Evolutionary conservation across 92 coral and sea anemone genomes (phyloP), one percentile per base, ranked within the genome.

Genomic region (Epizoanthus scotinus): DNA sequence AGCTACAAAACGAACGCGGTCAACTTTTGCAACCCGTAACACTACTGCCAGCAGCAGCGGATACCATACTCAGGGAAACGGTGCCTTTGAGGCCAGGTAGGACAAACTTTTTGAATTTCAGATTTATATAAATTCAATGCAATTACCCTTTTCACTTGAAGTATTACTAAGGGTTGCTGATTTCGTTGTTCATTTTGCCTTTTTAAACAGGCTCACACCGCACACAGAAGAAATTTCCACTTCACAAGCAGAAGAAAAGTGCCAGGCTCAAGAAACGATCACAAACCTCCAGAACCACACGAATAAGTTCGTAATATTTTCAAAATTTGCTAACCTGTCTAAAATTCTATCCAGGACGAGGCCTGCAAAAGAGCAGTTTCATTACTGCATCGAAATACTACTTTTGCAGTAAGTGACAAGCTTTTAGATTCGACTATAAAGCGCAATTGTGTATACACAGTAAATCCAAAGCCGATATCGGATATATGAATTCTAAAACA

Each of bases 51-150:
- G 34, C 79, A 25, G 56, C 79, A 15, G 55, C 81, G 40, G 67
- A 34, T 31, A 75, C 63, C 34, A 75, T 66, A 38, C 31, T 36
- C 22, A 34, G 27, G 61, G 36, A 47, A 1, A 0, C 31, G 13
- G 19, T 34, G 67, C 44, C 81, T 56, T 56, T 73, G 49, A 56
- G 20, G n/a, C 78, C 53, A 59, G 81, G 81, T 75, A 24, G 38
- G 81, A 31, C 10, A 44, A 21, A 55, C 58, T 56, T 73, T 42
- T 8, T 0, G 17, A 71, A 2, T 19, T 36, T 57, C 38, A 12
- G 38, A 59, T n/a, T 50, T 26, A 25, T 3, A 34, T 13, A n/a
- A 38, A 58, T 54, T 20, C 18, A 20, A 40, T 67, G 52, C 59
- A 75, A 75, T 31, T 22, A 38, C 8, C 47, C 24, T 34, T 75